Evolutionary conservation across 2,113 vertebrate species (phyloP).

Genomic region (Strix uralensis): DNA sequence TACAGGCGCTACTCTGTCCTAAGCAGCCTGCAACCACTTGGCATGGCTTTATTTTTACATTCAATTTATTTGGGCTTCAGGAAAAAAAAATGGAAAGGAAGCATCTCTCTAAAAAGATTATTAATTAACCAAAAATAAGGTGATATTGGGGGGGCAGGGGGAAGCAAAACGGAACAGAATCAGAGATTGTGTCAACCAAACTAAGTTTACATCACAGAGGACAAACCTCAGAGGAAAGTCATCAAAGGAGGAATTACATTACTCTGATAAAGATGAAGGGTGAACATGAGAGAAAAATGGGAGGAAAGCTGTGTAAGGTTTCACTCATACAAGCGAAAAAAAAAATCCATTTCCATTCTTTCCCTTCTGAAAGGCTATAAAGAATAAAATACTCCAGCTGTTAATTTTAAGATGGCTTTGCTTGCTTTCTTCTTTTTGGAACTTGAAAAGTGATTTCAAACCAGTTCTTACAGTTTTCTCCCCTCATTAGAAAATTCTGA

Average conservation of each 20-base stretch:
- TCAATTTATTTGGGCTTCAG: background rate
- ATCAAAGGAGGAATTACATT: constrained; percentile 44
- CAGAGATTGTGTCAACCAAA: background rate
- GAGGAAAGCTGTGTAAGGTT: constrained; percentile 14
- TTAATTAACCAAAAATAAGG: background rate
- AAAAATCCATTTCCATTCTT: constrained; percentile 4
- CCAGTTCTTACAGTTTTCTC: constrained; percentile 28
- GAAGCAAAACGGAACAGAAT: background rate
- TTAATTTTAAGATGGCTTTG: constrained; percentile 48
- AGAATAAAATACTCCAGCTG: constrained; percentile 57
- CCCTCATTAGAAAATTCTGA: constrained; percentile 62
- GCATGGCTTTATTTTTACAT: background rate
- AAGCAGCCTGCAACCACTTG: background rate
- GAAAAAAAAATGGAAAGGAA: rapidly evolving
- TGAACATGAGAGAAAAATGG: constrained; percentile 31
- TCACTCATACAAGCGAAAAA: background rate
- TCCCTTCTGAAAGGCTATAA: constrained; percentile 23
- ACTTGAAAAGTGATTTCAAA: constrained; percentile 56
- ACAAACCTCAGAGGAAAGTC: constrained; percentile 34
- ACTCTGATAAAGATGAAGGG: background rate
- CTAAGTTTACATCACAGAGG: constrained; percentile 25
- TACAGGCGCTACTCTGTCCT: background rate
- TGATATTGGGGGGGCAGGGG: background rate
- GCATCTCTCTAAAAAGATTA: background rate
- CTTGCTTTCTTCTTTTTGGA: constrained; percentile 33